These are phyloP conservation scores for Cardiocondyla obscurior DNA, from an alignment of 1,140 invertebrate genomes.

Conservation along the genomic window DNA sequence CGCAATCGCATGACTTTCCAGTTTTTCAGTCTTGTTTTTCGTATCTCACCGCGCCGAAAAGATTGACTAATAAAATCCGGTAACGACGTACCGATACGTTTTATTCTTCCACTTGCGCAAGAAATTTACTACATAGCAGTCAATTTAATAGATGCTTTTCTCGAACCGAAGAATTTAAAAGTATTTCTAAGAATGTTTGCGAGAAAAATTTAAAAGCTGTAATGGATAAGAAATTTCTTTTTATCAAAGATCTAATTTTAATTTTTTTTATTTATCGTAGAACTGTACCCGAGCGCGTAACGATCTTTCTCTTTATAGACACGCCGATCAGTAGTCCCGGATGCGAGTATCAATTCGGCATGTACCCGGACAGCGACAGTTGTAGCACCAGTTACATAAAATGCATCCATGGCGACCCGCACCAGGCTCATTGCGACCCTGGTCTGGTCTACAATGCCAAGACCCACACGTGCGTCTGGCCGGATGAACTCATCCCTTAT, in stretches of 20 bases:
- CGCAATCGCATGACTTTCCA: not conserved
- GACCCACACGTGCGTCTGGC: slow-evolving; percentile 96
- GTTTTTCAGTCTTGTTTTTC: not conserved
- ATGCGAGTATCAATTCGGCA: slow-evolving; percentile 95
- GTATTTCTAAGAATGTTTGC: not conserved
- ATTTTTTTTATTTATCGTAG: too few relatives aligned
- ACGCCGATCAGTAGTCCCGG: slow-evolving; percentile 90
- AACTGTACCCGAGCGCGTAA: too few relatives aligned
- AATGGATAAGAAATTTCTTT: not conserved
- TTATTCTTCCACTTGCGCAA: not conserved
- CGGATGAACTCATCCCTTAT: slow-evolving; percentile 92
- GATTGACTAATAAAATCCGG: not conserved
- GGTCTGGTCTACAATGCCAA: slow-evolving; percentile 95
- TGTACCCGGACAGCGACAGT: slow-evolving; percentile 91
- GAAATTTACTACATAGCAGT: too few relatives aligned
- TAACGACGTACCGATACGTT: not conserved
- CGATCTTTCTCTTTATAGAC: slow-evolving; percentile 84
- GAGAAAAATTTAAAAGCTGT: too few relatives aligned
- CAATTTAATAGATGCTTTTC: not conserved
- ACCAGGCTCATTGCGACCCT: slow-evolving; percentile 91
- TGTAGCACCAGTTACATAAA: slow-evolving; percentile 95
- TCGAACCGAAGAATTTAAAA: not conserved
- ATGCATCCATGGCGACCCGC: slow-evolving; percentile 92
- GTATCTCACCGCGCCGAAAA: not conserved
- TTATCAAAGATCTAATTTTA: too few relatives aligned